A percentile compares a stretch with the other conserved stretches of the same genome.
Conservation (phyloP, 1,140 invertebrate genomes). For the Hyles vespertilio region DNA sequence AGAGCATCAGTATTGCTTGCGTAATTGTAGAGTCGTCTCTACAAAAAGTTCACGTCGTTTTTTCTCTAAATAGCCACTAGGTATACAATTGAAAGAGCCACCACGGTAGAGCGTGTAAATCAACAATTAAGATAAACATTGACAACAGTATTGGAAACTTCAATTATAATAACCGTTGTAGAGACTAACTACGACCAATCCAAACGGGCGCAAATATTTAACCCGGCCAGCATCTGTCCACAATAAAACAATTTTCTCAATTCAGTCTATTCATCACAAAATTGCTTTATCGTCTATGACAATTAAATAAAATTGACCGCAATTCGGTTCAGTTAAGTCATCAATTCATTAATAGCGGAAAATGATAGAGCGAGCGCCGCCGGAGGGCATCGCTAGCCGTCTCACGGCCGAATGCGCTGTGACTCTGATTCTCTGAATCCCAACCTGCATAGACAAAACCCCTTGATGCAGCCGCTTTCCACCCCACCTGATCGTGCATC, state of each 20-base stretch:
- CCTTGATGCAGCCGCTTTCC: constrained; percentile 49
- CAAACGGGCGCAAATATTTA: neutral
- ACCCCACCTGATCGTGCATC: constrained; percentile 52
- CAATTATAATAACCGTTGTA: too few species aligned
- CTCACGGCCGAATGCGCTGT: constrained; percentile 52
- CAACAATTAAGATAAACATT: too few species aligned
- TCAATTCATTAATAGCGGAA: constrained; percentile 42
- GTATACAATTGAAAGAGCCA: too few species aligned
- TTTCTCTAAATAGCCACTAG: too few species aligned
- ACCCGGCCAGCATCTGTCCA: constrained; percentile 4
- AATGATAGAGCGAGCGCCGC: constrained; percentile 25
- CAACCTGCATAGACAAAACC: constrained; percentile 57
- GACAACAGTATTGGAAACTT: too few species aligned
- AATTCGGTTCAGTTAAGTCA: constrained; percentile 44
- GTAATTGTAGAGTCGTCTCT: too few species aligned
- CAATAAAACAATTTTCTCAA: constrained; percentile 26
- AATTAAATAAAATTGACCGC: constrained; percentile 46
- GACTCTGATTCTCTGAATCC: constrained; percentile 26
- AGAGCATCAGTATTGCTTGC: too few species aligned
- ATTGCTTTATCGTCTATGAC: constrained; percentile 41
- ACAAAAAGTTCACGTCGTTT: too few species aligned
- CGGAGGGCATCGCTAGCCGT: constrained; percentile 23
- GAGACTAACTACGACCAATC: constrained; percentile 2
- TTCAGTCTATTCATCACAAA: constrained; percentile 37
- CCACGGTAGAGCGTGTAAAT: too few species aligned